Evolutionary conservation across 2,888 invertebrate genomes (phyloP).

Genomic region (Zeuzera pyrina): DNA sequence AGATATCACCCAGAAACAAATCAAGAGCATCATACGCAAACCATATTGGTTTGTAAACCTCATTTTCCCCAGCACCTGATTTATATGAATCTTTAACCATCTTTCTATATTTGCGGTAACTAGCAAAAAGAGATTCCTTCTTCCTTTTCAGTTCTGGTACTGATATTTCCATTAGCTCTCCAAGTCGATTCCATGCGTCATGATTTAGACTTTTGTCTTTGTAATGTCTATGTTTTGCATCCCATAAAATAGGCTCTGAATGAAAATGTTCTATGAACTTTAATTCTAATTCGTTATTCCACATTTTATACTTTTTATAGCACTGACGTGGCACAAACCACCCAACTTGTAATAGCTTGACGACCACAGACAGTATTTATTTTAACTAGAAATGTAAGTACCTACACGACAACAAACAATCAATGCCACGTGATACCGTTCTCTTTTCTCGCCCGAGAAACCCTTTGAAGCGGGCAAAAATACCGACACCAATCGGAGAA

Average conservation of each 20-base stretch:
- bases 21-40: conserved; percentile 16
- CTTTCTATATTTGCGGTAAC: conserved; percentile 7
- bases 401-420: background rate
- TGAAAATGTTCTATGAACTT: conserved; percentile 10
- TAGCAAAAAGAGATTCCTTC: conserved; percentile 9
- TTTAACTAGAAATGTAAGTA: background rate
- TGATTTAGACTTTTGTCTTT: conserved; percentile 10
- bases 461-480: conserved; percentile 11
- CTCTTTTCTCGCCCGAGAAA: conserved; percentile 11
- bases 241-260: conserved; percentile 10
- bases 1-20: conserved; percentile 10
- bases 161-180: conserved; percentile 8
- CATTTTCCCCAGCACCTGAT: conserved; percentile 14
- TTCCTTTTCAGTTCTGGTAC: conserved; percentile 13
- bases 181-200: conserved; percentile 8
- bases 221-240: conserved; percentile 9
- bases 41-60: conserved; percentile 18
- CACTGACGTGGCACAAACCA: conserved; percentile 4
- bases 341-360: background rate
- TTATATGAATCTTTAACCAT: conserved; percentile 10
- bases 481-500: conserved; percentile 12
- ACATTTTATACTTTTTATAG: conserved; percentile 6
- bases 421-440: conserved; percentile 3
- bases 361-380: background rate
- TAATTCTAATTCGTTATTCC: conserved; percentile 9